These are phyloP conservation scores for Corvus moneduloides DNA, from an alignment of 2,113 vertebrate species.

Conservation along the genomic window DNA sequence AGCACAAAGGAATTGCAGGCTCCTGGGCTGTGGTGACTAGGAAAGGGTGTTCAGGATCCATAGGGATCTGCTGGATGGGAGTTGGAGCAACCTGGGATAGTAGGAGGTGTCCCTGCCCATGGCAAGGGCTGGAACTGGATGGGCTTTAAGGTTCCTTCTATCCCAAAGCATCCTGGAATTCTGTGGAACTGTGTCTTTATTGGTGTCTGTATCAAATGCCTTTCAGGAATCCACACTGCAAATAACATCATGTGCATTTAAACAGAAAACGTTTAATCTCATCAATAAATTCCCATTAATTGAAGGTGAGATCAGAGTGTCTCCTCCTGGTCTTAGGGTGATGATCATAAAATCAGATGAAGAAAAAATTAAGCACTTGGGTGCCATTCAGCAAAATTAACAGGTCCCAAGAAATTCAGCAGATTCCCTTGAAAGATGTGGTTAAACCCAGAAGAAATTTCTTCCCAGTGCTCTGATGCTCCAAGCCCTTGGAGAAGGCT, in stretches of 20 bases:
- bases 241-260: not conserved
- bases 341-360: not conserved
- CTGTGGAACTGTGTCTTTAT: not conserved
- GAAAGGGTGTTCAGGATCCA: not conserved
- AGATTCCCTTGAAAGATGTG: not conserved
- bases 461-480: not conserved
- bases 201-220: not conserved
- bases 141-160: not conserved
- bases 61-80: not conserved
- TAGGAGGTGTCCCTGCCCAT: not conserved
- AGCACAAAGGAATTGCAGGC: not conserved
- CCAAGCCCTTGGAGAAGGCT: not conserved
- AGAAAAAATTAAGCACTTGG: fast-evolving
- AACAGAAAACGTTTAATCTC: not conserved
- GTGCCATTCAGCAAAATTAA: not conserved
- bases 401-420: not conserved
- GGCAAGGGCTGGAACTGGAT: not conserved
- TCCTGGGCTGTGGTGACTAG: not conserved
- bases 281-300: not conserved
- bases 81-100: fast-evolving
- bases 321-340: not conserved
- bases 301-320: not conserved
- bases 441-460: not conserved
- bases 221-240: fast-evolving
- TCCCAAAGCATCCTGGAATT: not conserved